Conservation (phyloP, 2,888 invertebrate species). For the Ophion ellenae region DNA sequence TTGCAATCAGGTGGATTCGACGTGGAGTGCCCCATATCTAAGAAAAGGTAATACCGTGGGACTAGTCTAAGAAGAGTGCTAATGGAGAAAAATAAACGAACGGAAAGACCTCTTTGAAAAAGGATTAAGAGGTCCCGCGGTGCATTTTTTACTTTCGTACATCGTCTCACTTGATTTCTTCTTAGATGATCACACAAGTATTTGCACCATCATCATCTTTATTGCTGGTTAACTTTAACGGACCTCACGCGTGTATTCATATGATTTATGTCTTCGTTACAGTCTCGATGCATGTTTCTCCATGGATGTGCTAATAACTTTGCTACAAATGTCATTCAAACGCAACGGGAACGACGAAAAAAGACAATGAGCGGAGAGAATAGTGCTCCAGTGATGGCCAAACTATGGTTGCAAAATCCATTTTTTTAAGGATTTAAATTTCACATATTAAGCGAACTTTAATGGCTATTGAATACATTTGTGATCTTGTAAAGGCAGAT, state of each 20-base stretch:
- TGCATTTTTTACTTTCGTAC: conserved; percentile 65
- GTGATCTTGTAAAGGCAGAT: no score
- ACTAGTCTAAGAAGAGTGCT: conserved; percentile 40
- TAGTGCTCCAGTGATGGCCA: no score
- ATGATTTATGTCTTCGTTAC: not conserved
- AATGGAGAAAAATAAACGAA: conserved; percentile 55
- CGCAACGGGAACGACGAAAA: no score
- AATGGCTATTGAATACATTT: no score
- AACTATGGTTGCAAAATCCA: no score
- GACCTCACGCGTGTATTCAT: no score
- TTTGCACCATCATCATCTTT: conserved; percentile 27
- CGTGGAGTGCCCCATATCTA: not conserved
- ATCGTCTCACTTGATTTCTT: conserved; percentile 31
- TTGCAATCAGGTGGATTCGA: not conserved
- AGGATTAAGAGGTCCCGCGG: conserved; percentile 60
- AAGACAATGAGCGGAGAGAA: no score
- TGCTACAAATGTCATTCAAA: no score
- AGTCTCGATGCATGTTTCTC: not conserved
- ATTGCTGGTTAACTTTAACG: not conserved
- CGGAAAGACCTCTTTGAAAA: conserved; percentile 55
- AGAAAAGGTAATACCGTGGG: conserved; percentile 8
- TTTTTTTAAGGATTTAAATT: no score
- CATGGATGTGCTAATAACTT: no score
- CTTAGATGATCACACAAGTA: not conserved
- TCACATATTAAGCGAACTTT: no score